phyloP scores from a whole-genome alignment of 2,888 invertebrate species.

The Mimumesa dahlbomi region DNA sequence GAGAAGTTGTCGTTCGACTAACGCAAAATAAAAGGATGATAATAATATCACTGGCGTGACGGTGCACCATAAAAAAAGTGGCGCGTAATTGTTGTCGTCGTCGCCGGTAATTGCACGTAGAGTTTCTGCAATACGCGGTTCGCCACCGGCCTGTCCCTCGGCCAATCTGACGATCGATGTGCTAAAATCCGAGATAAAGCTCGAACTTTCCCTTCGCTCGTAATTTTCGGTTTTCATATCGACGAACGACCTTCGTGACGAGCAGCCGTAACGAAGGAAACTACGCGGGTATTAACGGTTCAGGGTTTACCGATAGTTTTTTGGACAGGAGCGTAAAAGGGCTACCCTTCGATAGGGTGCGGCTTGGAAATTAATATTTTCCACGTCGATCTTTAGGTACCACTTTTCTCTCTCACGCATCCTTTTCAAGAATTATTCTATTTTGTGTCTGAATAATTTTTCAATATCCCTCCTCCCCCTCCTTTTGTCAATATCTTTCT shows the following conservation, averaged over 20 bases:
- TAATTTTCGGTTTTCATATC: constrained; percentile 66
- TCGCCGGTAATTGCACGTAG: constrained; percentile 64
- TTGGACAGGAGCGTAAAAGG: constrained; percentile 14
- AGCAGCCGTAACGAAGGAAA: constrained; percentile 57
- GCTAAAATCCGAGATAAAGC: constrained; percentile 63
- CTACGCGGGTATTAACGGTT: constrained; percentile 42
- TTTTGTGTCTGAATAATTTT: no score
- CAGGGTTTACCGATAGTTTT: constrained; percentile 41
- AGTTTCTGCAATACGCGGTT: constrained; percentile 52
- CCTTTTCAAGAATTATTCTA: no score
- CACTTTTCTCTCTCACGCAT: no score
- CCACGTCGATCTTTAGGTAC: no score
- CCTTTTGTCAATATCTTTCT: no score
- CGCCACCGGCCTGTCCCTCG: constrained; percentile 19
- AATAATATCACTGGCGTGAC: constrained; percentile 68
- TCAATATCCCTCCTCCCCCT: no score
- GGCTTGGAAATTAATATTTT: constrained; percentile 16
- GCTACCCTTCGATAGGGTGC: not conserved
- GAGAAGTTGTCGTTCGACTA: no score
- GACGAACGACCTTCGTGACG: constrained; percentile 61
- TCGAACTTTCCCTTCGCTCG: constrained; percentile 49
- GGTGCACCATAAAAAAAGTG: constrained; percentile 65
- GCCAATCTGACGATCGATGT: constrained; percentile 58
- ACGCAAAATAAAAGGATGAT: no score
- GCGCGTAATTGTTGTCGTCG: constrained; percentile 68